These are phyloP conservation scores for Tuta absoluta DNA, from an alignment of 2,888 invertebrate genomes.

Conservation along the genomic window DNA sequence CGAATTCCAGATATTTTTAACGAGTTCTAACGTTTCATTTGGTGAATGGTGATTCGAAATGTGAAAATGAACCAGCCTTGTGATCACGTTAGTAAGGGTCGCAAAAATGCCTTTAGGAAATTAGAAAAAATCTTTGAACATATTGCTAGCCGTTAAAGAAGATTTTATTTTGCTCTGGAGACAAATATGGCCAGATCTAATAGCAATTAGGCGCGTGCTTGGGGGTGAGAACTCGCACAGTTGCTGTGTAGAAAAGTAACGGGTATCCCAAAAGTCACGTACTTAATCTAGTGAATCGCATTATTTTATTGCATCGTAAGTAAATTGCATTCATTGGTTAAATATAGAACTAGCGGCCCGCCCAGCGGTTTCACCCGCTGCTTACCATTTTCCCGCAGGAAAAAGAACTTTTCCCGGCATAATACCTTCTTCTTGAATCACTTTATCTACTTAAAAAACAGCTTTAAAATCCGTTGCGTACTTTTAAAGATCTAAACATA, in stretches of 20 bases:
- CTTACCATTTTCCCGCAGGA: too few relatives aligned
- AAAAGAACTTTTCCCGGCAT: too few relatives aligned
- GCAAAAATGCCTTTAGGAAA: slow-evolving; percentile 6
- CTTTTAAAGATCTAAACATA: too few relatives aligned
- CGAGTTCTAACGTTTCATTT: slow-evolving; percentile 15
- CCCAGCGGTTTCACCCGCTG: neutral
- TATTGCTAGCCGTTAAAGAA: neutral
- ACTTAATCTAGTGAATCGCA: too few relatives aligned
- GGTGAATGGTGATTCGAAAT: slow-evolving; percentile 15
- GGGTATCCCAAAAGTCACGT: too few relatives aligned
- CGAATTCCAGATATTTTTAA: slow-evolving; percentile 23
- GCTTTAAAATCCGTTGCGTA: too few relatives aligned
- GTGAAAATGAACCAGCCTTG: slow-evolving; percentile 9
- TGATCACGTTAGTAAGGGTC: neutral
- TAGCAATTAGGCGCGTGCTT: neutral
- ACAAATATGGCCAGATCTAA: neutral
- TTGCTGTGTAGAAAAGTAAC: slow-evolving; percentile 7
- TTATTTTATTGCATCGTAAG: too few relatives aligned
- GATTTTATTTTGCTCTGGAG: slow-evolving; percentile 12
- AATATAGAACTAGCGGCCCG: too few relatives aligned
- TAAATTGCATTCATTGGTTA: too few relatives aligned
- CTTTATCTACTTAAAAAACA: too few relatives aligned
- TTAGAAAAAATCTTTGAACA: neutral
- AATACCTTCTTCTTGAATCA: too few relatives aligned
- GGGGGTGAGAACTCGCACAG: neutral